Conservation (phyloP, 2,797 vertebrate species). For the Lepidocolaptes lacrymiger region DNA sequence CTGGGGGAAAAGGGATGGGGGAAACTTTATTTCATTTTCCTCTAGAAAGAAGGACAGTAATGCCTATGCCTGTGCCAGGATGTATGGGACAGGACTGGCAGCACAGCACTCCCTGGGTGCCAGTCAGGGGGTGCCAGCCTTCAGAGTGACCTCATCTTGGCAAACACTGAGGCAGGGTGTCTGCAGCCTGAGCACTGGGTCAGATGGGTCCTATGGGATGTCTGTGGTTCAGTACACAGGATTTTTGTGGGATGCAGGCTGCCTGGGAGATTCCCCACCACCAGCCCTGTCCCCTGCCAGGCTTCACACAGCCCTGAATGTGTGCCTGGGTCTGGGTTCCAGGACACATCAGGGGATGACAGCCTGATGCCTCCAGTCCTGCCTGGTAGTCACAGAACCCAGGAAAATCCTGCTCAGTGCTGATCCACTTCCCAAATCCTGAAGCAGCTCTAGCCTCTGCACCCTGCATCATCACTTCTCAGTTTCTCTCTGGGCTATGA, state of each 20-base stretch:
- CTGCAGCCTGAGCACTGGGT: accelerated
- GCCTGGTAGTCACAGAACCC: background rate
- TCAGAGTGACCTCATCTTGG: background rate
- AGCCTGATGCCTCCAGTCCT: background rate
- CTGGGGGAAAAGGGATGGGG: background rate
- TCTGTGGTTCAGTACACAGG: background rate
- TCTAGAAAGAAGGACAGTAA: background rate
- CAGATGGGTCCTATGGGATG: accelerated
- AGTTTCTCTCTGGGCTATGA: background rate
- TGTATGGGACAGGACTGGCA: accelerated
- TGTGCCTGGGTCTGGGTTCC: background rate
- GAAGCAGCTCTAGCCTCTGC: background rate
- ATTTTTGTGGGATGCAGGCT: background rate
- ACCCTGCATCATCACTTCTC: background rate
- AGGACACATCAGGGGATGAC: background rate
- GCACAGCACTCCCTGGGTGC: background rate
- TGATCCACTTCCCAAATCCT: background rate
- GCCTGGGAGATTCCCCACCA: background rate
- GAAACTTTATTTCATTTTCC: background rate
- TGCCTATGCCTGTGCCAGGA: background rate
- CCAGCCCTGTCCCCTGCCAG: background rate
- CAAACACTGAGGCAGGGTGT: background rate
- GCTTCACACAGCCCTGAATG: background rate
- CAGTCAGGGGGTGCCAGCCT: background rate
- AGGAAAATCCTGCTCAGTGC: background rate